Conservation (phyloP, 2,113 vertebrate species). For the Benitochromis conjunctus region DNA sequence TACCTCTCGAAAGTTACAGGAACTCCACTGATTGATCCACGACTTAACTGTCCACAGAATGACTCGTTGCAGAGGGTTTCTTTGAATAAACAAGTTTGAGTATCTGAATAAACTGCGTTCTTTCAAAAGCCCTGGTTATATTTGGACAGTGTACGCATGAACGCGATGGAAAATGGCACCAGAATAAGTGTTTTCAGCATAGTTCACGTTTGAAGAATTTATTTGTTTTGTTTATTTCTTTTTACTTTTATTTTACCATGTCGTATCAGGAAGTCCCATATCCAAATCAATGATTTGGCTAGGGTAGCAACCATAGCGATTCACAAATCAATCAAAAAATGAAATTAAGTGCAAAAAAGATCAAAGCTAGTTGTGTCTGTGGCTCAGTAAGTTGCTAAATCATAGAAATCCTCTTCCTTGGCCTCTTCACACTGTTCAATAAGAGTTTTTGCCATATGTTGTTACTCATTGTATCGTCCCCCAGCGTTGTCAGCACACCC, state of each 20-base stretch:
- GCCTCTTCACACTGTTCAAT: not conserved
- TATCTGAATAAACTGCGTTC: not conserved
- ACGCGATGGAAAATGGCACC: accelerated
- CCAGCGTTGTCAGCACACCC: not conserved
- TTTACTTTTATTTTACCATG: not conserved
- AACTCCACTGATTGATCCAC: not conserved
- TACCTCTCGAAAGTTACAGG: not conserved
- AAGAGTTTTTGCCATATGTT: not conserved
- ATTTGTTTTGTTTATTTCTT: not conserved
- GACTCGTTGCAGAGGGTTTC: not conserved
- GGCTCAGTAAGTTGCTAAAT: not conserved
- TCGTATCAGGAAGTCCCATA: not conserved
- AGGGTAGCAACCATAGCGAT: not conserved
- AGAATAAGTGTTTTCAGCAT: not conserved
- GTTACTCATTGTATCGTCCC: not conserved
- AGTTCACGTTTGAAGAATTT: not conserved
- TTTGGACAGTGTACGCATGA: not conserved
- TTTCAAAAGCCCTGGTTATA: not conserved
- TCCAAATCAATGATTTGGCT: not conserved
- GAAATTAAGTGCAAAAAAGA: not conserved
- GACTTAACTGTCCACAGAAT: not conserved
- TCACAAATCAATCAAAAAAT: not conserved
- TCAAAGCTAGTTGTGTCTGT: not conserved
- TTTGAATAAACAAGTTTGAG: not conserved
- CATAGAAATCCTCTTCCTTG: not conserved